phyloP scores from a whole-genome alignment of 2,797 vertebrate genomes.

The Lepilemur ruficaudatus region DNA sequence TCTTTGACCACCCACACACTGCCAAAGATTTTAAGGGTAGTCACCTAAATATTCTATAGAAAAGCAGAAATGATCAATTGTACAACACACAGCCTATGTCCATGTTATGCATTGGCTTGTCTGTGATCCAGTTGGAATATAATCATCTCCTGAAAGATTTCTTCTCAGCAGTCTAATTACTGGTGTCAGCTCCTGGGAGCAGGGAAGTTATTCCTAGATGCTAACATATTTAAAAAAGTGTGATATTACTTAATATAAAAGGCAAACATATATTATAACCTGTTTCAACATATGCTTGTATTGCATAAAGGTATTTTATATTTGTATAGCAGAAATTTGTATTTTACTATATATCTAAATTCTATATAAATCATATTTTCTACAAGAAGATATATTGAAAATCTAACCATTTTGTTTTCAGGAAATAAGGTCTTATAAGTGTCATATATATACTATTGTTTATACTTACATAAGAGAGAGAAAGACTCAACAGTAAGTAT shows the following conservation, averaged over 20 bases:
- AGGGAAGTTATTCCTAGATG: neutral
- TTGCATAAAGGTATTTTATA: neutral
- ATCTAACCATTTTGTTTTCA: constrained; percentile 9
- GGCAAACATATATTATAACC: neutral
- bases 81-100: neutral
- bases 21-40: constrained; percentile 36
- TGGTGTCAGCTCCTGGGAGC: neutral
- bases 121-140: neutral
- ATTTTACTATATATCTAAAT: neutral
- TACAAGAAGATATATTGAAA: neutral
- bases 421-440: neutral
- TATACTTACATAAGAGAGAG: neutral
- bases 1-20: constrained; percentile 40
- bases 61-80: constrained; percentile 38
- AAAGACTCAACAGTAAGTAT: neutral
- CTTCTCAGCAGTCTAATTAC: neutral
- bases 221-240: neutral
- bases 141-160: neutral
- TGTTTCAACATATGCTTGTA: neutral
- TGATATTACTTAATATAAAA: neutral
- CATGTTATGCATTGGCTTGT: constrained; percentile 5
- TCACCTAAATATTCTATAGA: neutral
- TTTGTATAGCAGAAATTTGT: neutral
- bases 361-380: neutral
- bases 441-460: neutral